Evolutionary conservation across 2,797 vertebrate species (phyloP).

Genomic region (Manis javanica): DNA sequence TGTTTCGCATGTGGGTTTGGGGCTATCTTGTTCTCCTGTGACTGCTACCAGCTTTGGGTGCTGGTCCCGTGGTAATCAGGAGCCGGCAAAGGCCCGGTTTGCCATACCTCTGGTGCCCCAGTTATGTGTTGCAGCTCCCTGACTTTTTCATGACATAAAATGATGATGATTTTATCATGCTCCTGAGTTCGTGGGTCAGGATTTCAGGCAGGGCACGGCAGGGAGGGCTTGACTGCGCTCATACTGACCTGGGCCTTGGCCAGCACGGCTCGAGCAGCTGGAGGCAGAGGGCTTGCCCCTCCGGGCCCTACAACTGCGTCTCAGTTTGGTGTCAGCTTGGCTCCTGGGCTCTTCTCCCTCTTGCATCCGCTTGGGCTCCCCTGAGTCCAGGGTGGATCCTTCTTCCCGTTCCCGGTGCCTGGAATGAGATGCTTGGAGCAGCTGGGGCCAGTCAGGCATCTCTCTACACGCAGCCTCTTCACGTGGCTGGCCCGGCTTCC

Average conservation of each 20-base stretch:
- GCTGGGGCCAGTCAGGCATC: background rate
- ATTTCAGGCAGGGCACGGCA: background rate
- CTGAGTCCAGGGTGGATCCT: background rate
- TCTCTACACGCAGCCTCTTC: background rate
- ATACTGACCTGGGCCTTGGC: background rate
- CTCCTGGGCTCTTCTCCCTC: background rate
- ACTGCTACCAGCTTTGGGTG: background rate
- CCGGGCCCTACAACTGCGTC: accelerated
- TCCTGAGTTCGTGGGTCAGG: background rate
- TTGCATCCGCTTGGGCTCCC: background rate
- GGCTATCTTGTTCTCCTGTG: background rate
- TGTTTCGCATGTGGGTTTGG: background rate
- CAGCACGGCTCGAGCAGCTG: accelerated
- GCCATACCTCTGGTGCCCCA: background rate
- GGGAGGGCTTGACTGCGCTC: background rate
- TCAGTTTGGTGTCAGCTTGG: background rate
- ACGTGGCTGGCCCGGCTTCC: accelerated
- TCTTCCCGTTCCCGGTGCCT: background rate
- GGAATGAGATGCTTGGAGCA: background rate
- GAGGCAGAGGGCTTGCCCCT: accelerated
- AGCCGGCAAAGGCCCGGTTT: accelerated
- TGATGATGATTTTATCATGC: accelerated
- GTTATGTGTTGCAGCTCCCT: background rate
- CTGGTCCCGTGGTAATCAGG: background rate
- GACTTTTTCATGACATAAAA: accelerated